Base-by-base conservation (phyloP, 2,797 vertebrate species). In the Gymnopithys bicolor region DNA sequence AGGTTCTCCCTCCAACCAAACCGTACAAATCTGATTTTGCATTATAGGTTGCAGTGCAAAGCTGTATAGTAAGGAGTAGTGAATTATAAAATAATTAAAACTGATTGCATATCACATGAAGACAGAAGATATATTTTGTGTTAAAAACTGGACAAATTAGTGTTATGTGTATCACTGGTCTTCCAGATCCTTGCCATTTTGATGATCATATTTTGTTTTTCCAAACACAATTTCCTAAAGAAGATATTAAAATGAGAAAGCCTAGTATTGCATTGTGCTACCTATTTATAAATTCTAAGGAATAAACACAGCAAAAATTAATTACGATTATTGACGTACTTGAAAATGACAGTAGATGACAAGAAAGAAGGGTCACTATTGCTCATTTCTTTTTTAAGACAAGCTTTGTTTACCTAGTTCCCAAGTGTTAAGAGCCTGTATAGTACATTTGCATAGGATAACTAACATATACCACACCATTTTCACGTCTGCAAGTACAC, bases 401-500 rank as follows among this genome's bases (percentile, higher is more conserved):
- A 96, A 97, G 97, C 97, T 97, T 98, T 98, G 97, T 98, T 98
- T 98, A 97, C 96, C 97, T 97, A 97, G 97, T 97, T 97, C 97
- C 97, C 97, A 98, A 98, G 98, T 98, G 98, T 98, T 98, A 98
- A 98, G 98, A 98, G 98, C 97, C 98, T 98, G 98, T 98, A 98
- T 87, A 97, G 98, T 98, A 88, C 98, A 99, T 99, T 99, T 99
- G 99, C 99, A 99, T 99, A 98, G 99, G 99, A 99, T 99, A 99
- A 99, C 98, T 98, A 99, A 99, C 98, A 97, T 99, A 99, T 99
- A 99, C 98, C 97, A 97, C 98, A 99, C 99, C 98, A 99, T 99
- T 99, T 99, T 99, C 99, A 99, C 98, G 99, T 99, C 98, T 98
- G 98, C 98, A 99, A 99, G 98, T 99, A 99, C 99, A 99, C 99